Evolutionary conservation across 2,888 invertebrate species (phyloP).

Genomic region (Apamea sordens): DNA sequence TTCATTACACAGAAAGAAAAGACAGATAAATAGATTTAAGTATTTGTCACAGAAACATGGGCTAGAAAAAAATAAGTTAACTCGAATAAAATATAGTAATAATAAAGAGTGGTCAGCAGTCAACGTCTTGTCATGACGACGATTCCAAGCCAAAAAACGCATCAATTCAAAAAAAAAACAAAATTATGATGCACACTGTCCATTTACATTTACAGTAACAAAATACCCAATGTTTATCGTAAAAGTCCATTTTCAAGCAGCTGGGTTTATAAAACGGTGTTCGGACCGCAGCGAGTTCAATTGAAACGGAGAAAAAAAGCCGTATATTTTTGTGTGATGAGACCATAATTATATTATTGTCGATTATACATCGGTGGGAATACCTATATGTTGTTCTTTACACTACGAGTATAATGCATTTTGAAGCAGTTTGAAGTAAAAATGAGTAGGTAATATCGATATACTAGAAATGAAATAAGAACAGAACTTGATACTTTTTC

Average conservation of each 20-base stretch:
- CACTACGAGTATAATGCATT: not conserved
- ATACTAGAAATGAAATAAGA: not conserved
- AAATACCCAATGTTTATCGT: conserved; percentile 36
- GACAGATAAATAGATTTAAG: too few species aligned
- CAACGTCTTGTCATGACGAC: not conserved
- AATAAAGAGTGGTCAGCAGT: too few species aligned
- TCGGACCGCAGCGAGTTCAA: conserved; percentile 52
- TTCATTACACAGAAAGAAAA: too few species aligned
- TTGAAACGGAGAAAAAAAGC: conserved; percentile 46
- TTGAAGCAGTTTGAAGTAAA: not conserved
- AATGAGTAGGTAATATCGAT: too few species aligned
- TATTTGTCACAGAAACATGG: too few species aligned
- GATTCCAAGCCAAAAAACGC: not conserved
- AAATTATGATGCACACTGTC: not conserved
- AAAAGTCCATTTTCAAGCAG: conserved; percentile 62
- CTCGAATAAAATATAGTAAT: too few species aligned
- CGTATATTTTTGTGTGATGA: conserved; percentile 59
- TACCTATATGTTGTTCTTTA: conserved; percentile 21
- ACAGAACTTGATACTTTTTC: not conserved
- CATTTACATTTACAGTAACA: not conserved
- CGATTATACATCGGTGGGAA: conserved; percentile 45
- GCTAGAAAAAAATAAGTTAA: too few species aligned
- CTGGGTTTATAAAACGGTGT: conserved; percentile 72
- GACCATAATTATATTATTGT: conserved; percentile 72
- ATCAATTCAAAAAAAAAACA: not conserved